Evolutionary conservation across 2,888 invertebrate genomes (phyloP).

Genomic region (Amiota communis): DNA sequence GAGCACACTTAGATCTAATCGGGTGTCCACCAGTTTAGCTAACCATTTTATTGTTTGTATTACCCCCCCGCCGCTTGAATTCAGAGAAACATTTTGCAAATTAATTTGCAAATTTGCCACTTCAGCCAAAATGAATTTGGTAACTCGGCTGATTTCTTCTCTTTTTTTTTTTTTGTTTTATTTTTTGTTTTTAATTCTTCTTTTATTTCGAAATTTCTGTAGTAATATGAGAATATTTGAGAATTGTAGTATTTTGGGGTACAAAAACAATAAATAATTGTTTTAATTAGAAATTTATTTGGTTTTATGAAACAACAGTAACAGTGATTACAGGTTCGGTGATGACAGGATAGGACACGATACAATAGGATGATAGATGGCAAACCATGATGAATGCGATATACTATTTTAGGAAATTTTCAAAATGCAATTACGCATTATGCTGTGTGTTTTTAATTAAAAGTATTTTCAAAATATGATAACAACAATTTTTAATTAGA

Average conservation of each 20-base stretch:
- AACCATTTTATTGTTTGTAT: neutral
- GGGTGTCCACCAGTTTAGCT: neutral
- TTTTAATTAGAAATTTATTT: slow-evolving; percentile 27
- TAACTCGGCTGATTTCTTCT: slow-evolving; percentile 9
- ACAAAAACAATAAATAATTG: slow-evolving; percentile 9
- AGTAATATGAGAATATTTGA: neutral
- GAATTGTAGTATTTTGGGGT: slow-evolving; percentile 13
- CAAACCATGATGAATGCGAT: neutral
- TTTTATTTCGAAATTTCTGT: slow-evolving; percentile 1
- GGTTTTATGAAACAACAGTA: neutral
- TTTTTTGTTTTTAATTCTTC: neutral
- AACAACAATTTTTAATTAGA: no score
- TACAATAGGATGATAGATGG: no score
- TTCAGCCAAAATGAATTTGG: slow-evolving; percentile 18
- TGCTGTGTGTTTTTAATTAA: neutral
- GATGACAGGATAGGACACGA: neutral
- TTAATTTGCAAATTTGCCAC: slow-evolving; percentile 19
- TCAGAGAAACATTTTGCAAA: slow-evolving; percentile 16
- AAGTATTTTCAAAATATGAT: neutral
- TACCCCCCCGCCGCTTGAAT: no score
- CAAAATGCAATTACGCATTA: neutral
- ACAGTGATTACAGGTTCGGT: neutral
- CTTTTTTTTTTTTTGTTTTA: neutral
- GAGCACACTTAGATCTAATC: slow-evolving; percentile 14
- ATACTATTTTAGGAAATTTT: neutral